Evolutionary conservation across 2,797 vertebrate genomes (phyloP), one percentile per base, ranked within the genome.

Genomic region (Eospalax fontanierii): DNA sequence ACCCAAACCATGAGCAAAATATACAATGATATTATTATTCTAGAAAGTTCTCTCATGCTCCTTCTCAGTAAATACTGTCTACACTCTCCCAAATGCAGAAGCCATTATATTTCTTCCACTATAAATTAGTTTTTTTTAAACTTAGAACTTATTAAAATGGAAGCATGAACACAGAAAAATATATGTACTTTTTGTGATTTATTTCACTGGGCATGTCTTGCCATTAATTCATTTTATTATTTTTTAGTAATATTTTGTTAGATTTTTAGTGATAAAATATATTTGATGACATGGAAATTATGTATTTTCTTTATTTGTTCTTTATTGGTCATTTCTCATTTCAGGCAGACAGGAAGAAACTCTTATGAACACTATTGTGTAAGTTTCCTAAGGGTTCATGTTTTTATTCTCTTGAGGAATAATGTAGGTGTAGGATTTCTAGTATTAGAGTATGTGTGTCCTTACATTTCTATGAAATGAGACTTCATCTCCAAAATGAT

Each of bases 221-320:
- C 85, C 43, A 59, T 88, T 75, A 83, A 70, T 28, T 30, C 50
- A 46, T 46, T 26, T 68, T 74, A 83, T 6, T n/a, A n/a, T n/a
- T n/a, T 57, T 86, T 86, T 57, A 71, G 87, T 59, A 76, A 4
- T 84, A 83, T 54, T 75, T 87, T 81, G 15, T 74, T 54, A 54
- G 9, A 54, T 79, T 63, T 81, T 78, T 87, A 33, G 15, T 30
- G 6, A 4, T 63, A 63, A 46, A 35, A 43, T 66, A 14, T 78
- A 61, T 59, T 82, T 87, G 38, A 61, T 54, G 63, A 22, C 24
- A 15, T 81, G 75, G 84, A 21, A 65, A 65, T 59, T 75, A 66
- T 54, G 61, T 3, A 28, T 66, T 63, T 82, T 22, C 10, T 43
- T 74, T 50, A 54, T 61, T 59, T 35, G 40, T 80, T 88, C n/a